Evolutionary conservation across 2,888 invertebrate species (phyloP), one percentile per base, ranked within the genome.

Genomic region (Melitaea athalia): DNA sequence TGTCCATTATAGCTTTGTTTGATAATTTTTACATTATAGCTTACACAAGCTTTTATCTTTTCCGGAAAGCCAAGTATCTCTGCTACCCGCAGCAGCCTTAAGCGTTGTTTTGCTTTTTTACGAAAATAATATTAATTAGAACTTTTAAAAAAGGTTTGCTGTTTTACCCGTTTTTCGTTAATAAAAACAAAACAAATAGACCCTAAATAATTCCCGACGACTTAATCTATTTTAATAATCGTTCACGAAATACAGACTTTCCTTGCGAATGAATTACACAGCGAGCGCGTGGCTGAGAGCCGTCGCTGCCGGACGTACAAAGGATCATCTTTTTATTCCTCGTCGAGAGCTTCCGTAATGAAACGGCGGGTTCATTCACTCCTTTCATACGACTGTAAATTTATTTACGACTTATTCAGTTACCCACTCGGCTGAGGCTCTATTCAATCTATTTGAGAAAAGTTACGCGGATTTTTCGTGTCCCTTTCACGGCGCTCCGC

Each of bases 381-480:
- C 66, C 70, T 70, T 70, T 69, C 72, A 70, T 61, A 61, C 53
- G 64, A 66, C 33, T 72, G 72, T 72, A 72, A 74, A 72, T 76
- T 75, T 75, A 76, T 74, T 76, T 75, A 75, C 72, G 73, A 72
- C 71, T 73, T 71, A 76, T 74, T 75, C 75, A 71, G 72, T 72
- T 72, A 73, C 63, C 62, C 68, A 66, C 68, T 67, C 57, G 67
- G 64, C 71, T 67, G 63, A 64, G 68, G 70, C 68, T 64, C 68
- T 67, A 67, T 74, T 72, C 71, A 75, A 70, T 75, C 68, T 67
- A 47, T 68, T 68, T 72, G 70, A 75, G 74, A 76, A 71, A 71
- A 71, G 73, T 73, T 71, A 72, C 74, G 72, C 64, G 65, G 69
- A 55, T 69, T 69, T 72, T 72, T 75, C 64, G 62, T 73, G 70